Evolutionary conservation across 92 coral and sea anemone species (phyloP).

Genomic region (Bergia puertoricense): DNA sequence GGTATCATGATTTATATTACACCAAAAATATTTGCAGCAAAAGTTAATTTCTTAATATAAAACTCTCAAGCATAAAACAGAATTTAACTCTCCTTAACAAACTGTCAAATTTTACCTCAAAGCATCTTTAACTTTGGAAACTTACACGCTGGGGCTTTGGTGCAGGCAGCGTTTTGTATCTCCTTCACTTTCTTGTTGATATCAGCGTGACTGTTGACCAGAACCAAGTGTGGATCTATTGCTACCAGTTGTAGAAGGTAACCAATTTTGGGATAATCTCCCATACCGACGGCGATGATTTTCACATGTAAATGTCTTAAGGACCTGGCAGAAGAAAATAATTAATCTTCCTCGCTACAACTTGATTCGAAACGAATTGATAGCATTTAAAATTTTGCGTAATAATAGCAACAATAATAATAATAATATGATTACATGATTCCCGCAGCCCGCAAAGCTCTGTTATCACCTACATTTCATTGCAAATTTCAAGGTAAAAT

Average conservation of each 20-base stretch:
- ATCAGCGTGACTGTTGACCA: background rate
- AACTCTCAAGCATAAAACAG: no score
- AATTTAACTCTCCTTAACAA: background rate
- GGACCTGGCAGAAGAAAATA: background rate
- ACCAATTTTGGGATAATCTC: background rate
- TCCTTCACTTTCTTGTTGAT: background rate
- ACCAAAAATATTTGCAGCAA: no score
- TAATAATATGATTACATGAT: no score
- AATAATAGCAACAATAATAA: no score
- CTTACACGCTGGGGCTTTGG: slow-evolving; percentile 25
- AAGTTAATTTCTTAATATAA: no score
- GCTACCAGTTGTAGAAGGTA: slow-evolving; percentile 20
- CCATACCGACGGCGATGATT: slow-evolving; percentile 8
- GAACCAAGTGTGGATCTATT: background rate
- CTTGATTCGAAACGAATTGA: background rate
- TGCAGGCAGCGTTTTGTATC: background rate
- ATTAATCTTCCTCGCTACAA: no score
- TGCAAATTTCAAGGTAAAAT: no score
- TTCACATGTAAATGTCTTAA: background rate
- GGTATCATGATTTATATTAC: no score
- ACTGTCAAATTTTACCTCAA: background rate
- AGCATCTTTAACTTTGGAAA: background rate
- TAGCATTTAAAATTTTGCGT: background rate
- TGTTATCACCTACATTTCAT: no score
- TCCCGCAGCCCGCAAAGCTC: no score